Conservation (phyloP, 2,797 vertebrate species). For the Trichosurus vulpecula region DNA sequence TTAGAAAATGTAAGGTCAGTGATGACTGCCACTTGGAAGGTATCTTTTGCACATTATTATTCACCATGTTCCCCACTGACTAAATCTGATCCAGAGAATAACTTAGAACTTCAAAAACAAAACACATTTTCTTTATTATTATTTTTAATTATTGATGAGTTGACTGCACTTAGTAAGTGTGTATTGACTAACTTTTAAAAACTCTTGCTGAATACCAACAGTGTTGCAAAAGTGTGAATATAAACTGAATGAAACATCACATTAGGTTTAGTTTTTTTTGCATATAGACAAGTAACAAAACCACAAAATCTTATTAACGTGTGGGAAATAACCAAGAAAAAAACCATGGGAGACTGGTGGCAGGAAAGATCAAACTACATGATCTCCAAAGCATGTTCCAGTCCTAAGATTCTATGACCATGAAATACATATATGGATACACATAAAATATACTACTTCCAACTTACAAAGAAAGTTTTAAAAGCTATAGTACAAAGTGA, state of each 20-base stretch:
- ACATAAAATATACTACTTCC: background rate
- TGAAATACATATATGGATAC: background rate
- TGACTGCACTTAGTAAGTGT: background rate
- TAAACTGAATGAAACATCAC: no score
- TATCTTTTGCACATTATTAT: background rate
- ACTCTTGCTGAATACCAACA: background rate
- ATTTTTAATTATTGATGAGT: background rate
- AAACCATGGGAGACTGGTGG: background rate
- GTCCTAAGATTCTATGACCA: background rate
- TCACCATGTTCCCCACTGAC: background rate
- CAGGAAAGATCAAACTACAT: background rate
- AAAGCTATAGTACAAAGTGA: no score
- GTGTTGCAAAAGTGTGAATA: background rate
- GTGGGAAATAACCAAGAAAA: background rate
- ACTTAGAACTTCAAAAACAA: background rate
- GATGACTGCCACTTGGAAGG: background rate
- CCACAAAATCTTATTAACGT: no score
- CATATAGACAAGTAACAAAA: no score
- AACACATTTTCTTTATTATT: background rate
- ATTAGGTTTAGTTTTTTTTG: no score
- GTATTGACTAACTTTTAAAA: background rate
- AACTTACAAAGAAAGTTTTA: background rate
- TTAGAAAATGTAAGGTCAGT: background rate
- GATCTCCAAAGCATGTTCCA: background rate
- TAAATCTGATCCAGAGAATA: background rate